A percentile compares a stretch with the other conserved stretches of the same genome.
phyloP scores from a whole-genome alignment of 2,113 vertebrate species.

The Halichoeres trimaculatus region DNA sequence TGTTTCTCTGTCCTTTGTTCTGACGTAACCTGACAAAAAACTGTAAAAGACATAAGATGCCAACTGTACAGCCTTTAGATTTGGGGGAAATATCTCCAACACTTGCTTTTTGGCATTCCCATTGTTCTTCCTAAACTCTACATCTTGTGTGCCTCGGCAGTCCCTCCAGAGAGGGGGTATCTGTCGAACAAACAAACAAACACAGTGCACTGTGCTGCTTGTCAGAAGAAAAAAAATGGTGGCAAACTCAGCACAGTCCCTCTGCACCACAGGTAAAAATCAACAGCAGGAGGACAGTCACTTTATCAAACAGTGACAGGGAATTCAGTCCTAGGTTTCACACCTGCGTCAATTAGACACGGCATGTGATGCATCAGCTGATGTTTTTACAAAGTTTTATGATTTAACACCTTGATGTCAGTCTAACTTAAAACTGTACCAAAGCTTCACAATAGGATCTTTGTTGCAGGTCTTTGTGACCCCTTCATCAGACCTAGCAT shows the following conservation, averaged over 20 bases:
- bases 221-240: slow-evolving; percentile 31
- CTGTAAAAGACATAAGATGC: not conserved
- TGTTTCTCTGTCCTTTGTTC: not conserved
- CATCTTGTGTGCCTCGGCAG: slow-evolving; percentile 47
- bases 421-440: not conserved
- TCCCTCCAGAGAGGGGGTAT: slow-evolving; percentile 42
- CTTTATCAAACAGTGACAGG: slow-evolving; percentile 38
- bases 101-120: slow-evolving; percentile 24
- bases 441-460: not conserved
- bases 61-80: not conserved
- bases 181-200: slow-evolving; percentile 54
- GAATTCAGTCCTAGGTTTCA: slow-evolving; percentile 23
- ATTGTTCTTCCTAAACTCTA: slow-evolving; percentile 61
- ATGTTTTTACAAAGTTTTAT: slow-evolving; percentile 3
- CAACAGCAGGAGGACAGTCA: slow-evolving; percentile 23
- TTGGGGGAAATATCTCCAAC: slow-evolving; percentile 1
- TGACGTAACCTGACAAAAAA: slow-evolving; percentile 7
- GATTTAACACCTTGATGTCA: slow-evolving; percentile 11
- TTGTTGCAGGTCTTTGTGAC: not conserved
- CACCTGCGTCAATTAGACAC: slow-evolving; percentile 10
- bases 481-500: too few relatives aligned
- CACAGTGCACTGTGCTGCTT: slow-evolving; percentile 30
- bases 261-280: slow-evolving; percentile 55
- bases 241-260: slow-evolving; percentile 43
- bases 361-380: not conserved